These are phyloP conservation scores for Saguinus imperator DNA, from an alignment of 2,113 vertebrate genomes.

Conservation along the genomic window DNA sequence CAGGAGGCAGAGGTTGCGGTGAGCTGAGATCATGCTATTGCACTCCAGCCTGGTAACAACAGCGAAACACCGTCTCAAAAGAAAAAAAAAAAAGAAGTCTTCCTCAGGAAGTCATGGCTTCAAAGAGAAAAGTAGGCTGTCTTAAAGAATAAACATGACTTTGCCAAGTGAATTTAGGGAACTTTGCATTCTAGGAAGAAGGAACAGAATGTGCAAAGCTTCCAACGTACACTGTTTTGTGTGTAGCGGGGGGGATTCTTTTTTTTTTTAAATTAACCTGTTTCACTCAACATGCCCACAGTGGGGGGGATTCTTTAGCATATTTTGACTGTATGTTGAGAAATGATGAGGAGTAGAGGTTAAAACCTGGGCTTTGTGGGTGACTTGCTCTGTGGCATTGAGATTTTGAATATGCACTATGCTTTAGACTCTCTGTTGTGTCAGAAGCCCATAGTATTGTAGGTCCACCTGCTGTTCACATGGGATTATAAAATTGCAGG, in stretches of 20 bases:
- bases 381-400: not conserved
- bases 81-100: not conserved
- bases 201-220: not conserved
- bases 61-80: too few species aligned
- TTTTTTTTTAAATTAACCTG: too few species aligned
- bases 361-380: not conserved
- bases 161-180: not conserved
- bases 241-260: not conserved
- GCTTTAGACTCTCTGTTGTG: not conserved
- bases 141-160: conserved; percentile 15
- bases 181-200: conserved; percentile 28
- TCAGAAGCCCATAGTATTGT: not conserved
- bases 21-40: too few species aligned
- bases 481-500: not conserved
- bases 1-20: too few species aligned
- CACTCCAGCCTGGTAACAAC: too few species aligned
- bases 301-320: not conserved
- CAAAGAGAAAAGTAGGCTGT: conserved; percentile 13
- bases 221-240: not conserved
- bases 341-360: not conserved
- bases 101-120: conserved; percentile 39
- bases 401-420: not conserved
- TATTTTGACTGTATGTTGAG: not conserved
- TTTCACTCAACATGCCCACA: too few species aligned
- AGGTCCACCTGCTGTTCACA: conserved; percentile 1